Percentiles rank a stretch among this genome's conserved stretches.
phyloP scores from a whole-genome alignment of 1,140 invertebrate genomes.

The Hylyphantes graminicola region DNA sequence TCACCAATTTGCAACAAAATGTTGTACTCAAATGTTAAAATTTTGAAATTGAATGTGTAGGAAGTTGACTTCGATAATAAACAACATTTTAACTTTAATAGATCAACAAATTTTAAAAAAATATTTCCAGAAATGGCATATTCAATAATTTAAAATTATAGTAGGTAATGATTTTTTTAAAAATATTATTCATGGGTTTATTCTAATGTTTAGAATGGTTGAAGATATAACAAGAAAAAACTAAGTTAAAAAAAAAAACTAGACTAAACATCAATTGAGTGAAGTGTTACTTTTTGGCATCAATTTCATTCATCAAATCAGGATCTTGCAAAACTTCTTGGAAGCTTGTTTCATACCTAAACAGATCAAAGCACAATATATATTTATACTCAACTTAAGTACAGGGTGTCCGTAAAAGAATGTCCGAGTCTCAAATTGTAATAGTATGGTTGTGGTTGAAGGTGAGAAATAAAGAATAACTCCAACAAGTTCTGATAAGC shows the following conservation, averaged over 20 bases:
- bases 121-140: no score
- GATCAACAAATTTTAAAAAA: no score
- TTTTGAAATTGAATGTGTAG: neutral
- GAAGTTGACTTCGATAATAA: no score
- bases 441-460: neutral
- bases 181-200: neutral
- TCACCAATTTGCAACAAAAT: neutral
- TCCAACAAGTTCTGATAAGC: neutral
- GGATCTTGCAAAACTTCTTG: neutral
- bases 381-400: neutral
- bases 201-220: neutral
- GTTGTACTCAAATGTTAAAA: neutral
- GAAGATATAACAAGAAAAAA: no score
- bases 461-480: neutral
- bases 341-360: constrained; percentile 35
- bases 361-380: neutral
- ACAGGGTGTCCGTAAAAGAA: no score
- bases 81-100: no score
- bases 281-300: neutral
- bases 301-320: neutral
- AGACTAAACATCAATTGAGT: neutral
- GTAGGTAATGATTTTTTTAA: neutral
- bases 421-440: no score
- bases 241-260: no score
- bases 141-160: neutral